A percentile compares a stretch with the other conserved stretches of the same genome.
These are phyloP conservation scores for Panorpa germanica DNA, from an alignment of 2,888 invertebrate species.

Conservation along the genomic window DNA sequence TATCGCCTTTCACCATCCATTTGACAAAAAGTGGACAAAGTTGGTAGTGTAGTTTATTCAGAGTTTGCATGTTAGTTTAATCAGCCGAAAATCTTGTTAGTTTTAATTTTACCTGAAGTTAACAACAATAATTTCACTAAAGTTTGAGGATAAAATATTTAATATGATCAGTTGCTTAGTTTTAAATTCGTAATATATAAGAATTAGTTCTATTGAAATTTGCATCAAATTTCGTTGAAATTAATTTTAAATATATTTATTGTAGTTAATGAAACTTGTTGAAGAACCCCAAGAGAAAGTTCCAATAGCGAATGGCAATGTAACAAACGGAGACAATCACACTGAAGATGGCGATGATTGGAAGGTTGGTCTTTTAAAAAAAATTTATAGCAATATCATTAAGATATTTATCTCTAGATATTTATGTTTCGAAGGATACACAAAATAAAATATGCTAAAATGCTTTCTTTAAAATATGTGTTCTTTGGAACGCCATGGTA, in stretches of 20 bases:
- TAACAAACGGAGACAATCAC: conserved; percentile 18
- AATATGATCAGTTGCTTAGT: conserved; percentile 2
- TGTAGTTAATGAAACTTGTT: conserved; percentile 37
- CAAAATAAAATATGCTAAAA: too few relatives aligned
- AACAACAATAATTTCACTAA: background rate
- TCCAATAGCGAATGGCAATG: conserved; percentile 25
- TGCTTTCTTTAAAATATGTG: too few relatives aligned
- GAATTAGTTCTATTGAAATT: background rate
- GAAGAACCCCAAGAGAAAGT: conserved; percentile 28
- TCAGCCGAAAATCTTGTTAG: too few relatives aligned
- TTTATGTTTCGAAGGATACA: too few relatives aligned
- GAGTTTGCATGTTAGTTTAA: too few relatives aligned
- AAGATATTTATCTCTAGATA: too few relatives aligned
- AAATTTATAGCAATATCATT: too few relatives aligned
- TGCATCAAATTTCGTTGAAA: background rate
- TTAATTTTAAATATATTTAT: conserved; percentile 7
- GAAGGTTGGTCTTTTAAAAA: conserved; percentile 22
- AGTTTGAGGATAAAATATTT: background rate
- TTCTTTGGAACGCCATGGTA: too few relatives aligned
- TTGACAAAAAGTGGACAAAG: too few relatives aligned
- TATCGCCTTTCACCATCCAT: too few relatives aligned
- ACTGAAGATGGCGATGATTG: conserved; percentile 23
- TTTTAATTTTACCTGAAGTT: too few relatives aligned
- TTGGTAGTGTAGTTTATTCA: too few relatives aligned
- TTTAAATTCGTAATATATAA: background rate